A percentile compares a stretch with the other conserved stretches of the same genome.
phyloP scores from a whole-genome alignment of 1,140 invertebrate species.

The Epicauta chinensis region DNA sequence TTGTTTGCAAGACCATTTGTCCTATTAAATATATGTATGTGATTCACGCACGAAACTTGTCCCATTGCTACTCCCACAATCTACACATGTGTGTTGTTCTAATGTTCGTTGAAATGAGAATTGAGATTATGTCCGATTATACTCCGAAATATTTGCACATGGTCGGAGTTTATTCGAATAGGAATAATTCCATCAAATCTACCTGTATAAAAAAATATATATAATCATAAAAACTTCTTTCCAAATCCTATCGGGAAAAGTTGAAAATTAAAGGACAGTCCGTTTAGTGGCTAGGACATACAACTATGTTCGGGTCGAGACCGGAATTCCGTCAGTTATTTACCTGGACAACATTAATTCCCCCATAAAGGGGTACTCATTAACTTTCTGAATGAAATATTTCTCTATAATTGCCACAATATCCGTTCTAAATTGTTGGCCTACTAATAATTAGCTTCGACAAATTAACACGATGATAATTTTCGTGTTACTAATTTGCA shows the following conservation, averaged over 20 bases:
- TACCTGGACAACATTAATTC: slow-evolving; percentile 22
- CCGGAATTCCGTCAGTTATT: slow-evolving; percentile 21
- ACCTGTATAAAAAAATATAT: no score
- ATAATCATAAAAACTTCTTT: no score
- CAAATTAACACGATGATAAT: no score
- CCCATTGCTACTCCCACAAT: slow-evolving; percentile 3
- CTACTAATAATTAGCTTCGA: no score
- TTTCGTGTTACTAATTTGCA: no score
- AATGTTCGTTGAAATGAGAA: slow-evolving; percentile 4
- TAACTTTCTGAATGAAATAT: slow-evolving; percentile 17
- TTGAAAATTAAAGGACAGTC: no score
- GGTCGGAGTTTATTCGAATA: no score
- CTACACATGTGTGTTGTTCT: slow-evolving; percentile 10
- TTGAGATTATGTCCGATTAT: slow-evolving; percentile 7
- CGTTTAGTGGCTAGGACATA: not conserved
- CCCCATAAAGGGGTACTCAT: slow-evolving; percentile 22
- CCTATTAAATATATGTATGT: slow-evolving; percentile 17
- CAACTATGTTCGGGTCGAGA: slow-evolving; percentile 17
- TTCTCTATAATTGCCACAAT: slow-evolving; percentile 14
- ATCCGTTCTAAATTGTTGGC: slow-evolving; percentile 5
- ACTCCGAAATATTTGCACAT: no score
- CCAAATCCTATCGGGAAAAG: no score
- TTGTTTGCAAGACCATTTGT: slow-evolving; percentile 19
- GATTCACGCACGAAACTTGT: slow-evolving; percentile 16
- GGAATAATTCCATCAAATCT: no score